Evolutionary conservation across 1,140 invertebrate genomes (phyloP).

Genomic region (Physella acuta): DNA sequence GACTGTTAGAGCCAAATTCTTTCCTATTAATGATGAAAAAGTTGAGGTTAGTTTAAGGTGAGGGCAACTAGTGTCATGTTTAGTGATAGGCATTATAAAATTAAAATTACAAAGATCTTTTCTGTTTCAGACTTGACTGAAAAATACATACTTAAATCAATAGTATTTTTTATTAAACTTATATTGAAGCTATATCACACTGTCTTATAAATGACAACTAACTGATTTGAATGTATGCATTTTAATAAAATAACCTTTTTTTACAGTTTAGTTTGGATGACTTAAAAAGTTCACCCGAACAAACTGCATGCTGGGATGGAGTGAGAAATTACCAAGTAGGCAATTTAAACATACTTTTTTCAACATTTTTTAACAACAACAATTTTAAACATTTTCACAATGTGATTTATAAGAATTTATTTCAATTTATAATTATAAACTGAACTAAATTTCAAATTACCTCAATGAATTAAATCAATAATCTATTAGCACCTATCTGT

Average conservation of each 20-base stretch:
- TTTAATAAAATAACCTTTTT: slow-evolving; percentile 9
- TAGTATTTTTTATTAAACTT: no score
- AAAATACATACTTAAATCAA: no score
- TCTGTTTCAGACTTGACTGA: not conserved
- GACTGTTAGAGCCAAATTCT: not conserved
- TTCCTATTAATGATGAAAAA: not conserved
- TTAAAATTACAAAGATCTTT: not conserved
- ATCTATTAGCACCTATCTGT: not conserved
- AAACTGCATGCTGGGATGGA: slow-evolving; percentile 58
- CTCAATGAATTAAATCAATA: not conserved
- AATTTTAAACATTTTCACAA: no score
- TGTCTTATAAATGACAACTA: no score
- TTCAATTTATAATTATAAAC: no score
- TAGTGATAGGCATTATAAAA: not conserved
- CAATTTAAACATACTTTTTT: no score
- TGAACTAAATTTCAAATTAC: no score
- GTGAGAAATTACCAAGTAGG: slow-evolving; percentile 56
- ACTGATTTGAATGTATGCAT: no score
- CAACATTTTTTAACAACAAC: no score
- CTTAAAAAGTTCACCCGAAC: slow-evolving; percentile 47
- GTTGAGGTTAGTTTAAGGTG: not conserved
- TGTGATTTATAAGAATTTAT: no score
- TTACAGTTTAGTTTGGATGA: slow-evolving; percentile 58
- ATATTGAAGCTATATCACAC: no score
- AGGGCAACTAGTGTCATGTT: not conserved